Base-by-base conservation (phyloP, 2,888 invertebrate species). In the Drosophila mettleri region DNA sequence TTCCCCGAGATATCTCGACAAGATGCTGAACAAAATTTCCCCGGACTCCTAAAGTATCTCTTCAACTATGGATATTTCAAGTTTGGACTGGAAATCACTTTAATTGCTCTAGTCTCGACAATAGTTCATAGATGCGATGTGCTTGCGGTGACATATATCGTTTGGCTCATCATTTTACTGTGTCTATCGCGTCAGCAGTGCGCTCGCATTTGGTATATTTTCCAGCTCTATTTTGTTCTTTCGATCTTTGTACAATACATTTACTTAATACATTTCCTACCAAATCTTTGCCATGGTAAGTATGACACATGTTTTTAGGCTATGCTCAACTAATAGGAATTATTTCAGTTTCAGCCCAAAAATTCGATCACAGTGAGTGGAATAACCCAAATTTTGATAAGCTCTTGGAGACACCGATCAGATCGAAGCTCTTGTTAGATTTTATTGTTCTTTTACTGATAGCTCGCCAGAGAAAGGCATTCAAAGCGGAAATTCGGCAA, bases 31-130 rank as follows among this genome's bases (percentile, higher is more conserved):
- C 94, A 94, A 74, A 95, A 96, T 89, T 89, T 98, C n/a, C 89
- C 94, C 5, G 93, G 95, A 59, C 97, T 97, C 90, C 82, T 96
- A 18, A 97, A 98, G 92, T 99, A 97, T 93, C 92, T 99, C 43
- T 93, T 96, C 57, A 99, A 99, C 92, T 99, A 97, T 92, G 96
- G 97, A 16, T 99, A 97, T 93, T 99, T 98, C 92, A 98, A 98
- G 92, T 99, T 99, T 93, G 99, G 99, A 1, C 93, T 98, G 9
- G 98, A 98, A 96, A 94, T 98, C 59, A 96, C 96, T 54, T 93
- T 98, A 71, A 96, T 98, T 82, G 95, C 95, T 51, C 94, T 97
- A 36, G 97, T 98, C 52, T 94, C 96, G 4, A 94, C 97, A 31
- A 97, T 99, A 84, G 97, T 97, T 7, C 95, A 96, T 2, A 95